Conservation (phyloP, 1,140 invertebrate species). For the Pachyrhynchus sulphureomaculatus region DNA sequence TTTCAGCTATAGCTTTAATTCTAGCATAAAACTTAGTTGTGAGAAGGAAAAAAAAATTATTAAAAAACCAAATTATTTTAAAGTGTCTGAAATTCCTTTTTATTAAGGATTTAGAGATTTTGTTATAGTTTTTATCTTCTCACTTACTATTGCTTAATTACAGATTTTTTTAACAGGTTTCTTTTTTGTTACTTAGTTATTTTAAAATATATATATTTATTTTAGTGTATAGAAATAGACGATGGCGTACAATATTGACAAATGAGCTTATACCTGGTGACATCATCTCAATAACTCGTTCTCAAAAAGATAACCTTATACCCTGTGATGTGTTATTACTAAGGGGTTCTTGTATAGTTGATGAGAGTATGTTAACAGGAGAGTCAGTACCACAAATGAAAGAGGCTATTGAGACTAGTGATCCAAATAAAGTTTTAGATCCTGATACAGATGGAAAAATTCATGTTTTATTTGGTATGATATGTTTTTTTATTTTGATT, state of each 20-base stretch:
- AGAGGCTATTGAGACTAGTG: slow-evolving; percentile 83
- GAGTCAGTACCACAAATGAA: slow-evolving; percentile 99
- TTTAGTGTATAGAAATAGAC: slow-evolving; percentile 87
- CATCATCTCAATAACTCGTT: slow-evolving; percentile 90
- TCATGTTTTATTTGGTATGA: slow-evolving; percentile 84
- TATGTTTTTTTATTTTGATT: neutral
- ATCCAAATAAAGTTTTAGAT: slow-evolving; percentile 68
- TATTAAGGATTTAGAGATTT: too few relatives aligned
- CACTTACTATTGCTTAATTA: too few relatives aligned
- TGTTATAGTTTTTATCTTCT: too few relatives aligned
- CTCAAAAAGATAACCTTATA: slow-evolving; percentile 86
- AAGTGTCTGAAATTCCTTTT: too few relatives aligned
- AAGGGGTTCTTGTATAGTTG: slow-evolving; percentile 55
- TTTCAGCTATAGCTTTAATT: too few relatives aligned
- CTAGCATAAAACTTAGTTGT: too few relatives aligned
- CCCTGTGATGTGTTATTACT: slow-evolving; percentile 96
- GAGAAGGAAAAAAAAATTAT: too few relatives aligned
- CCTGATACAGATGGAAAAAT: slow-evolving; percentile 89
- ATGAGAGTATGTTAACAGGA: slow-evolving; percentile 54
- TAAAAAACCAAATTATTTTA: too few relatives aligned
- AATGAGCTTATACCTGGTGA: slow-evolving; percentile 94
- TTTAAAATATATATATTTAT: too few relatives aligned
- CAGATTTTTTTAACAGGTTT: too few relatives aligned
- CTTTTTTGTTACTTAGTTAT: too few relatives aligned
- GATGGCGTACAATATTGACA: slow-evolving; percentile 86